These are phyloP conservation scores for Drosophila prolongata DNA, from an alignment of 2,888 invertebrate genomes.

Conservation along the genomic window DNA sequence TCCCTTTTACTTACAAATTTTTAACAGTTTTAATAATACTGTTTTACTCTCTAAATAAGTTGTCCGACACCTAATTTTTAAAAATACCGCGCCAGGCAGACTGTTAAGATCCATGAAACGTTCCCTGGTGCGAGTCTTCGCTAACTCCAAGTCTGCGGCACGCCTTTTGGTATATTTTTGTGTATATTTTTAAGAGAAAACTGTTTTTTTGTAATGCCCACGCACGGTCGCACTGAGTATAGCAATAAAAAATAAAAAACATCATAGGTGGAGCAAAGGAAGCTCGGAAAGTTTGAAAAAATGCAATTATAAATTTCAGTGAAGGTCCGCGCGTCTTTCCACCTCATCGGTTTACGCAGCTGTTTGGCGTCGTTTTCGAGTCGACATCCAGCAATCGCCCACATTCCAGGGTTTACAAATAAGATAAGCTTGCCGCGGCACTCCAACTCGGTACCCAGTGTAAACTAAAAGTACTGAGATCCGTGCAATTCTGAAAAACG, in stretches of 20 bases:
- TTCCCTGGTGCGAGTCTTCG: neutral
- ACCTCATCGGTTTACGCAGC: slow-evolving; percentile 9
- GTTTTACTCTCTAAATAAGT: no score
- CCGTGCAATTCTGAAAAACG: slow-evolving; percentile 7
- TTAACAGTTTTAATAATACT: no score
- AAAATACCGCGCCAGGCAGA: neutral
- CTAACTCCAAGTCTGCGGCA: neutral
- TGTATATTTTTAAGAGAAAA: neutral
- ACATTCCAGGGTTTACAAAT: neutral
- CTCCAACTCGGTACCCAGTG: slow-evolving; percentile 4
- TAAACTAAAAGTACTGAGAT: slow-evolving; percentile 9
- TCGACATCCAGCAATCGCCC: neutral
- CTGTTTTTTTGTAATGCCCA: neutral
- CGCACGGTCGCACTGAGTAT: neutral
- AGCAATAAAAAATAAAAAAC: neutral
- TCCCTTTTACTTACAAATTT: no score
- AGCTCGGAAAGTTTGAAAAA: slow-evolving; percentile 14
- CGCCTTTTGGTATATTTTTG: neutral
- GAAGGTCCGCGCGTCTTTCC: slow-evolving; percentile 21
- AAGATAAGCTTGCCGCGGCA: neutral
- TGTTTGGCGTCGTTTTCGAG: neutral
- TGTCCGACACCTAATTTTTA: neutral
- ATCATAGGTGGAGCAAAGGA: slow-evolving; percentile 2
- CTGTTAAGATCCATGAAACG: neutral
- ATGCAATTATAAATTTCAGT: slow-evolving; percentile 15